Percentiles rank a stretch among this genome's conserved stretches.
These are phyloP conservation scores for Orchesella cincta DNA, from an alignment of 1,140 invertebrate species.

Conservation along the genomic window DNA sequence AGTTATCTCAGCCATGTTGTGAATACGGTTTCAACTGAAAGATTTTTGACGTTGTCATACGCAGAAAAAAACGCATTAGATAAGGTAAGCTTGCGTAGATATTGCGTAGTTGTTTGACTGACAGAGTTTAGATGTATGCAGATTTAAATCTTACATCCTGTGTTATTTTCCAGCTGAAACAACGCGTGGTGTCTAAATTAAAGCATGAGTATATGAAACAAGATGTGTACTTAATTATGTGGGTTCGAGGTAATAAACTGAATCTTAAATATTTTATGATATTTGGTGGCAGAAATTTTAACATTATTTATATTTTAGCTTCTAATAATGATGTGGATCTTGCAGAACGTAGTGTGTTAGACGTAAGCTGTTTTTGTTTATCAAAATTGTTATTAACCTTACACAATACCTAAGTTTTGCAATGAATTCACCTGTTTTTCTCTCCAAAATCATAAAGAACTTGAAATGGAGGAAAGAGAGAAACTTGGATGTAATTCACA, in stretches of 20 bases:
- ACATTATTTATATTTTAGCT: background rate
- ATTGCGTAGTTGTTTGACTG: too few relatives aligned
- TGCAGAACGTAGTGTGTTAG: background rate
- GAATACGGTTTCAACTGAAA: background rate
- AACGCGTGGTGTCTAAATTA: background rate
- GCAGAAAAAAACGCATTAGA: background rate
- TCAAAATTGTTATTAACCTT: too few relatives aligned
- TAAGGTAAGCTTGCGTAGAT: too few relatives aligned
- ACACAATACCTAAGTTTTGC: too few relatives aligned
- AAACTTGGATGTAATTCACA: conserved; percentile 4
- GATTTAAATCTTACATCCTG: too few relatives aligned
- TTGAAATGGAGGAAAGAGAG: conserved; percentile 17
- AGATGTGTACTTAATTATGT: background rate
- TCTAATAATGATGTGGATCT: background rate
- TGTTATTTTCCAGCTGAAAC: background rate
- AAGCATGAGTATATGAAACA: conserved; percentile 16
- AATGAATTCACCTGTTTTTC: too few relatives aligned
- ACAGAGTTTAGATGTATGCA: too few relatives aligned
- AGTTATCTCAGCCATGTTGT: too few relatives aligned
- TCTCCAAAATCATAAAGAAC: background rate
- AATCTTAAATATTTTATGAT: background rate
- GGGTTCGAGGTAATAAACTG: conserved; percentile 4
- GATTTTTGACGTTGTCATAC: background rate
- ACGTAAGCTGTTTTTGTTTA: too few relatives aligned
- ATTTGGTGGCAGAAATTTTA: background rate